A percentile compares a stretch with the other conserved stretches of the same genome.
These are phyloP conservation scores for Sussaba pulchella DNA, from an alignment of 2,888 invertebrate genomes.

Conservation along the genomic window DNA sequence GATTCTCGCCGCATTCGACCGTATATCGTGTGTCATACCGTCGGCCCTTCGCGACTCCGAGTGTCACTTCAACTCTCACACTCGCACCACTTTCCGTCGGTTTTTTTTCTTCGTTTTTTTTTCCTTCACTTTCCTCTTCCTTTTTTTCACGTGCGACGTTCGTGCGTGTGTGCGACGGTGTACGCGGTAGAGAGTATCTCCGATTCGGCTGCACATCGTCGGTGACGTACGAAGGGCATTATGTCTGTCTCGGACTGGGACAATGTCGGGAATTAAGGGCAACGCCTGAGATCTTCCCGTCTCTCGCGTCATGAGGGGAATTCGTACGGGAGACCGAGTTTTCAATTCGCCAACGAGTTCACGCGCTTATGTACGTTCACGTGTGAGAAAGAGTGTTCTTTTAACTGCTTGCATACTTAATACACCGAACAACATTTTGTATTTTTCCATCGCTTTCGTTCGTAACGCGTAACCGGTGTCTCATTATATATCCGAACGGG, in stretches of 20 bases:
- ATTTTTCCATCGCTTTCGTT: constrained; percentile 31
- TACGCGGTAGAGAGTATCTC: constrained; percentile 29
- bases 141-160: no score
- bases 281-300: constrained; percentile 40
- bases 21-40: constrained; percentile 53
- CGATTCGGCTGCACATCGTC: constrained; percentile 25
- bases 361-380: constrained; percentile 16
- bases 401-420: constrained; percentile 71
- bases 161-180: neutral
- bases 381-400: constrained; percentile 44
- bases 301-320: constrained; percentile 71
- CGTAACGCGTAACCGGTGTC: constrained; percentile 68
- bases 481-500: constrained; percentile 44
- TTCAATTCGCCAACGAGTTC: constrained; percentile 22
- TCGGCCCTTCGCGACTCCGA: constrained; percentile 64
- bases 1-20: constrained; percentile 41
- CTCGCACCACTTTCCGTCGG: constrained; percentile 39
- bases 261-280: constrained; percentile 77
- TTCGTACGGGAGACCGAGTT: constrained; percentile 40
- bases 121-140: constrained; percentile 24
- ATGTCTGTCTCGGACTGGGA: constrained; percentile 74
- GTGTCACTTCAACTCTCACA: constrained; percentile 66
- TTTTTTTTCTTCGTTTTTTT: neutral
- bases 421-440: constrained; percentile 47
- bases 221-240: constrained; percentile 54